Percentiles rank a stretch among this genome's conserved stretches.
Evolutionary conservation across 1,140 invertebrate genomes (phyloP).

Genomic region (Xylocopa sonorina): DNA sequence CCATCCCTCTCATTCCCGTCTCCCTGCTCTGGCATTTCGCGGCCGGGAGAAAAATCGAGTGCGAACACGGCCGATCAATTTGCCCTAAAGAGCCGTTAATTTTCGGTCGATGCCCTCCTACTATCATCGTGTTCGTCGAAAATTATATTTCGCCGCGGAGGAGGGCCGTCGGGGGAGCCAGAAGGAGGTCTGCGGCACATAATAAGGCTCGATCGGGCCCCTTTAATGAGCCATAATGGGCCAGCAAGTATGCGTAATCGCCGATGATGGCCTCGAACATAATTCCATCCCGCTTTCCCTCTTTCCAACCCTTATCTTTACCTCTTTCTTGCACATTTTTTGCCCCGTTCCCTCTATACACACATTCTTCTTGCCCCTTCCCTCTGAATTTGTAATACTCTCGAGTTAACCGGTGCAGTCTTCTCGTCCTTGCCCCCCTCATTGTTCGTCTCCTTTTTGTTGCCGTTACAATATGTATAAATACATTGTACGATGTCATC

Average conservation of each 20-base stretch:
- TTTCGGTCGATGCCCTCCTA: slow-evolving; percentile 69
- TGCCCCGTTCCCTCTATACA: too few species aligned
- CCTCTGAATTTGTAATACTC: background rate
- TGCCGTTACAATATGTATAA: too few species aligned
- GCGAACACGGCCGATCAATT: slow-evolving; percentile 79
- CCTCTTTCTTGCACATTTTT: background rate
- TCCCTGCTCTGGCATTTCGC: slow-evolving; percentile 21
- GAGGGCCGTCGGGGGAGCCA: slow-evolving; percentile 34
- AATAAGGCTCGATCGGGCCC: slow-evolving; percentile 78
- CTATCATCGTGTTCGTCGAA: slow-evolving; percentile 73
- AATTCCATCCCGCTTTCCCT: slow-evolving; percentile 56
- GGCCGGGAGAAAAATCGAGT: slow-evolving; percentile 72
- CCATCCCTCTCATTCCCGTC: background rate
- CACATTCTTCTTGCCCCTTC: too few species aligned
- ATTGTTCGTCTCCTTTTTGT: too few species aligned
- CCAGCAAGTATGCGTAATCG: slow-evolving; percentile 79
- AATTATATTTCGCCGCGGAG: slow-evolving; percentile 72
- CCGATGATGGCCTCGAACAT: slow-evolving; percentile 69
- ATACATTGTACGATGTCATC: slow-evolving; percentile 24
- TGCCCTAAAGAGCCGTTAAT: slow-evolving; percentile 78
- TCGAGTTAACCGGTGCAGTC: background rate
- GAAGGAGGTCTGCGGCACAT: slow-evolving; percentile 66
- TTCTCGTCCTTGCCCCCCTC: too few species aligned
- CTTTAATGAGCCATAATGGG: slow-evolving; percentile 81
- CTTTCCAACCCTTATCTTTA: background rate